A percentile compares a stretch with the other conserved stretches of the same genome.
phyloP scores from a whole-genome alignment of 2,797 vertebrate species.

The Pipistrellus pipistrellus region DNA sequence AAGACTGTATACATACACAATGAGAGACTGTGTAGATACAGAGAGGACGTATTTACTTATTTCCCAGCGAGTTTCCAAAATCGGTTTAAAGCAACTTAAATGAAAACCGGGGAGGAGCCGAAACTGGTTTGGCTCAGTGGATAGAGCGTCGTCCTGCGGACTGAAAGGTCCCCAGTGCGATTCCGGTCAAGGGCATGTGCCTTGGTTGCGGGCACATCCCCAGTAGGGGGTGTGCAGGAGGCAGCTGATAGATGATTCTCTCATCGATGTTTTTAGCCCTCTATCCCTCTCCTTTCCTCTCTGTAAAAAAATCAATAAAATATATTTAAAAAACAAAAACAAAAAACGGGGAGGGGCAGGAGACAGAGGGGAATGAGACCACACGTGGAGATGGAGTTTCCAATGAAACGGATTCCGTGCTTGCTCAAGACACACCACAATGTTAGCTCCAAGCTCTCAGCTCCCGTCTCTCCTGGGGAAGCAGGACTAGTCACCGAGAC shows the following conservation, averaged over 20 bases:
- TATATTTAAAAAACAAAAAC: too few relatives aligned
- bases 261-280: too few relatives aligned
- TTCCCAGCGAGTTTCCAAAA: constrained; percentile 48
- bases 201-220: too few relatives aligned
- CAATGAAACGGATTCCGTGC: fast-evolving
- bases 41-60: constrained; percentile 55
- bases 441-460: neutral
- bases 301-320: too few relatives aligned
- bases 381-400: neutral
- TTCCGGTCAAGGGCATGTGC: too few relatives aligned
- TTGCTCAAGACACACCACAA: neutral
- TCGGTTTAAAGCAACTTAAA: constrained; percentile 55
- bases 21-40: constrained; percentile 62
- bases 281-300: too few relatives aligned
- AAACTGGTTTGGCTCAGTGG: too few relatives aligned
- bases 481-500: neutral
- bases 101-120: neutral
- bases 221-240: too few relatives aligned
- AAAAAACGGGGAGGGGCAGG: too few relatives aligned
- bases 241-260: too few relatives aligned
- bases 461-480: neutral
- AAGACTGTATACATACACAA: constrained; percentile 11
- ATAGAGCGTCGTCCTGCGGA: too few relatives aligned
- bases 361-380: neutral
- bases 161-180: too few relatives aligned